phyloP scores from a whole-genome alignment of 1,140 invertebrate genomes.

The Philopotamus ludificatus region DNA sequence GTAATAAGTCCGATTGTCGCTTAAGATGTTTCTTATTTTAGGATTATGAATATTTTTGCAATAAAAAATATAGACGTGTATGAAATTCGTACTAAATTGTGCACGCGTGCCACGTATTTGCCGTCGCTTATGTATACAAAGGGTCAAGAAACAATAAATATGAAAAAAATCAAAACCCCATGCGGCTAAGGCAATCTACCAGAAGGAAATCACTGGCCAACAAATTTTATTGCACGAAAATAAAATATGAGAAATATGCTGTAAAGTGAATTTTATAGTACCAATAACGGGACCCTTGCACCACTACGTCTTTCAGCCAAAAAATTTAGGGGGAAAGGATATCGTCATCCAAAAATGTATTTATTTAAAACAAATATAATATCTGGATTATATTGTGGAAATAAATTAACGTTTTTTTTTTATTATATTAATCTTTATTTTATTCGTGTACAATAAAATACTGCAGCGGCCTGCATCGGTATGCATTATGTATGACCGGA shows the following conservation, averaged over 20 bases:
- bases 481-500: slow-evolving; percentile 38
- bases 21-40: too few relatives aligned
- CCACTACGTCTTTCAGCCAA: not conserved
- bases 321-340: too few relatives aligned
- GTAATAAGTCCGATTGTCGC: too few relatives aligned
- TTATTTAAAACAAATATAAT: too few relatives aligned
- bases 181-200: slow-evolving; percentile 13
- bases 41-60: too few relatives aligned
- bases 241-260: slow-evolving; percentile 41
- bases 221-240: slow-evolving; percentile 40
- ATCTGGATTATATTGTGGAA: too few relatives aligned
- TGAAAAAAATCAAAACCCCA: slow-evolving; percentile 2
- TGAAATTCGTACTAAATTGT: too few relatives aligned
- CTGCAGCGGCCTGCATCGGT: slow-evolving; percentile 17
- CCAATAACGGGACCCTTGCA: slow-evolving; percentile 29
- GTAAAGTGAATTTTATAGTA: slow-evolving; percentile 41
- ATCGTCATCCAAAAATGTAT: too few relatives aligned
- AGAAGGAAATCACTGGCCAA: slow-evolving; percentile 33
- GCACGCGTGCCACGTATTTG: not conserved
- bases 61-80: too few relatives aligned
- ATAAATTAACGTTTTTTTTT: too few relatives aligned
- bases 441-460: too few relatives aligned
- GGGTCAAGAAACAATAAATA: slow-evolving; percentile 11
- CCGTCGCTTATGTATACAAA: not conserved
- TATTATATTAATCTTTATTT: too few relatives aligned